These are phyloP conservation scores for Drosophila malerkotliana DNA, from an alignment of 1,140 invertebrate genomes.

Conservation along the genomic window DNA sequence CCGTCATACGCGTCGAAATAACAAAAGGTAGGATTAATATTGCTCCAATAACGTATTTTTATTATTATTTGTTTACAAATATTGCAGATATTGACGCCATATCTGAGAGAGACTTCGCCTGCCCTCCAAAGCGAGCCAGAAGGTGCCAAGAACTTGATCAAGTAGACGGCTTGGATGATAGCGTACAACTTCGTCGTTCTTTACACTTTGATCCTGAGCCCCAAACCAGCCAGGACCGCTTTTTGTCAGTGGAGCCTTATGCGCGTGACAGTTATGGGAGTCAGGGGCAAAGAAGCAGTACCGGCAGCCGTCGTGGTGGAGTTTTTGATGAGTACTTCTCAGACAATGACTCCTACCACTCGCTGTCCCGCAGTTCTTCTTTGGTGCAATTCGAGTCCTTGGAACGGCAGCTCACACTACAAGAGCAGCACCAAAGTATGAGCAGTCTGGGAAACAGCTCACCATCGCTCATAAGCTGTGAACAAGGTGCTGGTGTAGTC, in stretches of 20 bases:
- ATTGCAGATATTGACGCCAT: conserved; percentile 86
- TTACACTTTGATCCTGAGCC: conserved; percentile 46
- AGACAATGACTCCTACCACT: conserved; percentile 85
- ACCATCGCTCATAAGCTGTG: conserved; percentile 84
- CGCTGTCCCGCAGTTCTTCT: conserved; percentile 89
- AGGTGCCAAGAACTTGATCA: conserved; percentile 84
- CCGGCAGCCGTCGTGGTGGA: conserved; percentile 57
- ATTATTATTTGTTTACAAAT: not conserved
- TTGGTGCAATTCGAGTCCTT: conserved; percentile 92
- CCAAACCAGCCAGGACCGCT: conserved; percentile 68
- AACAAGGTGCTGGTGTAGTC: conserved; percentile 60
- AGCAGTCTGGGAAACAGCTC: conserved; percentile 76
- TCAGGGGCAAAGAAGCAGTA: conserved; percentile 61
- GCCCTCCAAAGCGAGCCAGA: conserved; percentile 90
- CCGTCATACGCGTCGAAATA: conserved; percentile 84
- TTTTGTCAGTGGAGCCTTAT: conserved; percentile 57
- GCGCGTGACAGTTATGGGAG: conserved; percentile 64
- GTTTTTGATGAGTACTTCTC: conserved; percentile 84
- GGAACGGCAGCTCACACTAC: conserved; percentile 74
- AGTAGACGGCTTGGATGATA: conserved; percentile 56
- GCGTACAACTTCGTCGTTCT: conserved; percentile 62
- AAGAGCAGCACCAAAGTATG: conserved; percentile 72
- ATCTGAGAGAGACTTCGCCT: conserved; percentile 91
- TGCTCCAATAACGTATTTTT: not conserved
- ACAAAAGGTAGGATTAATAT: conserved; percentile 77